A percentile compares a stretch with the other conserved stretches of the same genome.
These are phyloP conservation scores for Plagodis dolabraria DNA, from an alignment of 2,888 invertebrate genomes.

Conservation along the genomic window DNA sequence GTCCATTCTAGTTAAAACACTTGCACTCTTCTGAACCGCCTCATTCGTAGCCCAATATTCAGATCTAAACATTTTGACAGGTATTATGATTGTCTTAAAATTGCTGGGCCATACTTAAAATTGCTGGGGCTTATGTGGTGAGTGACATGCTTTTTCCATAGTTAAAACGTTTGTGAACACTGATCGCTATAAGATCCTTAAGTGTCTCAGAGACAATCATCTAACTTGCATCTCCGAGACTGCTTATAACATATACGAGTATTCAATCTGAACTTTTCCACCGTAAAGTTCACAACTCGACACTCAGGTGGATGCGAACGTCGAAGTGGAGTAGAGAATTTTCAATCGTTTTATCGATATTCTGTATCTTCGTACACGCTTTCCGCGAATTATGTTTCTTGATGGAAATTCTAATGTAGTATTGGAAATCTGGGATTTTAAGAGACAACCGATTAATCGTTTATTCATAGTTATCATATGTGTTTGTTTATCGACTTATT, in stretches of 20 bases:
- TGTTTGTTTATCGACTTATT: too few relatives aligned
- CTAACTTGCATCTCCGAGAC: not conserved
- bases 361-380: conserved; percentile 41
- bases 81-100: too few relatives aligned
- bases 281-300: conserved; percentile 42
- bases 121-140: too few relatives aligned
- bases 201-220: conserved; percentile 7
- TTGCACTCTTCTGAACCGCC: too few relatives aligned
- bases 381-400: conserved; percentile 26
- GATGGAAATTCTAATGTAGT: conserved; percentile 23
- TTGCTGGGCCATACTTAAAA: too few relatives aligned
- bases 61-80: too few relatives aligned
- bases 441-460: not conserved
- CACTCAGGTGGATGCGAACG: conserved; percentile 35
- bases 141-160: too few relatives aligned
- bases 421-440: conserved; percentile 11
- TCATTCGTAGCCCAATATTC: too few relatives aligned
- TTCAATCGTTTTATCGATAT: conserved; percentile 49
- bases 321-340: conserved; percentile 49
- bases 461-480: not conserved
- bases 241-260: conserved; percentile 19
- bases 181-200: too few relatives aligned
- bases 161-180: too few relatives aligned
- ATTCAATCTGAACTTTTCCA: conserved; percentile 43
- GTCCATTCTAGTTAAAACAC: too few relatives aligned